Conservation (phyloP, 2,797 vertebrate species). For the Lophotriccus pileatus region DNA sequence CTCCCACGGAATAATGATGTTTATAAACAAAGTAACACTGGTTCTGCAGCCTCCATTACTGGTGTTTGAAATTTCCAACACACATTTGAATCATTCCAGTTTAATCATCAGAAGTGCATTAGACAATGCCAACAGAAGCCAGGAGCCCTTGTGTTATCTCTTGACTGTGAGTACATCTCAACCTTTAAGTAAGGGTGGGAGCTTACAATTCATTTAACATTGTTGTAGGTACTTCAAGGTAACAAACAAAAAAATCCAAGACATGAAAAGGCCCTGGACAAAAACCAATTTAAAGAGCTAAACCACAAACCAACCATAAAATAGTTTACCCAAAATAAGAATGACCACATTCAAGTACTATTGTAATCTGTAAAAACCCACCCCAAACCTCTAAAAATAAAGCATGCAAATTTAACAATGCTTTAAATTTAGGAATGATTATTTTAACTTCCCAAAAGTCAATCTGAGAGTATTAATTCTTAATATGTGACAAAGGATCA, state of each 20-base stretch:
- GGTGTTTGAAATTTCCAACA: not conserved
- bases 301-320: not conserved
- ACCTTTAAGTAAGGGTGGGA: not conserved
- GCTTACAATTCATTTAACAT: not conserved
- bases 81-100: not conserved
- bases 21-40: conserved; percentile 22
- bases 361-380: not conserved
- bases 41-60: not conserved
- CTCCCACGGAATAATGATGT: not conserved
- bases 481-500: conserved; percentile 34
- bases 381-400: not conserved
- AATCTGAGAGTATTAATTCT: not conserved
- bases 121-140: not conserved
- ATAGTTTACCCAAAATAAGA: not conserved
- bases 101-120: not conserved
- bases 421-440: not conserved
- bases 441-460: not conserved
- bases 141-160: not conserved
- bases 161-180: not conserved
- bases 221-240: not conserved
- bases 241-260: not conserved
- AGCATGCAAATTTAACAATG: not conserved
- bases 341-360: not conserved
- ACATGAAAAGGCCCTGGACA: not conserved
- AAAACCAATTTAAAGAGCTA: not conserved